A percentile compares a stretch with the other conserved stretches of the same genome.
Evolutionary conservation across 1,140 invertebrate genomes (phyloP).

Genomic region (Diplogasteroides magnus): DNA sequence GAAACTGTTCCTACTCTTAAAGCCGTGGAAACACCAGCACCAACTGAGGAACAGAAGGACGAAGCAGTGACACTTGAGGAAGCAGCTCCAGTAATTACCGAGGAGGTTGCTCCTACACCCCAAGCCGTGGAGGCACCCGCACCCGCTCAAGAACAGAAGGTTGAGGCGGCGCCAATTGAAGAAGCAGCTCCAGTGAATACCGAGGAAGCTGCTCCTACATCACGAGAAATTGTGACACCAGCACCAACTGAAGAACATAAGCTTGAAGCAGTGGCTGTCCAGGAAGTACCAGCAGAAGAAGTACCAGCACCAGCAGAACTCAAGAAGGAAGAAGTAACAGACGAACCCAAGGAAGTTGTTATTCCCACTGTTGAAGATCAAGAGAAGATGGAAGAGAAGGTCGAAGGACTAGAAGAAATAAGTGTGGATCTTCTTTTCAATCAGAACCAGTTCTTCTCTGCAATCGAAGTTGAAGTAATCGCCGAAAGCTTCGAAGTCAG

Average conservation of each 20-base stretch:
- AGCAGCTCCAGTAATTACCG: neutral
- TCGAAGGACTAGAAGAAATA: slow-evolving; percentile 1
- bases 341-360: no score
- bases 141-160: slow-evolving; percentile 3
- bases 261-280: neutral
- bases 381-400: slow-evolving; percentile 9
- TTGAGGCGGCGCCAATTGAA: neutral
- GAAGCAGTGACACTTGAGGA: slow-evolving; percentile 5
- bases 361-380: neutral
- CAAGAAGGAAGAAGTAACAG: neutral
- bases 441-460: neutral
- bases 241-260: neutral
- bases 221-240: neutral
- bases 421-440: no score
- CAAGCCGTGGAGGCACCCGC: no score
- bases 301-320: neutral
- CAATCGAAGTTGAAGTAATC: slow-evolving; percentile 4
- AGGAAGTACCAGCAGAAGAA: neutral
- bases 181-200: neutral
- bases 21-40: slow-evolving; percentile 2
- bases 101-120: neutral
- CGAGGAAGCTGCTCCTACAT: slow-evolving; percentile 1
- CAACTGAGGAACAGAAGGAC: neutral
- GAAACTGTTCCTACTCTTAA: neutral
- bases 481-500: neutral